Conservation (phyloP, 2,888 invertebrate genomes). For the Gymnosoma rotundatum region DNA sequence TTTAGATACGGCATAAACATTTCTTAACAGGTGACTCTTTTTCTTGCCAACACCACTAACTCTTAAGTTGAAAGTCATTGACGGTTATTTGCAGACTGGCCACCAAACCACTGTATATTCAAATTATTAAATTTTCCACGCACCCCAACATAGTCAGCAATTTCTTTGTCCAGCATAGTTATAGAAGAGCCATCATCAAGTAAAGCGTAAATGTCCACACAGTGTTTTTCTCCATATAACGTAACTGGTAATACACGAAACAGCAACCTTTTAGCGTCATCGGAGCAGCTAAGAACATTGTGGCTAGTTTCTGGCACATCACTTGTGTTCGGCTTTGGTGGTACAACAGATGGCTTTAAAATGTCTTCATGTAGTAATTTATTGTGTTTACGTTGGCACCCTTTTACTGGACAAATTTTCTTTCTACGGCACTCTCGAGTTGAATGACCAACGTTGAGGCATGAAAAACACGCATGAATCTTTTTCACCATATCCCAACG, state of each 20-base stretch:
- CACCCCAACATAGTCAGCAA: constrained; percentile 34
- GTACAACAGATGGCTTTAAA: background rate
- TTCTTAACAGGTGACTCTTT: constrained; percentile 23
- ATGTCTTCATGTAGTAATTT: constrained; percentile 17
- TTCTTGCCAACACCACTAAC: constrained; percentile 9
- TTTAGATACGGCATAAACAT: constrained; percentile 53
- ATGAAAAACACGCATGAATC: constrained; percentile 26
- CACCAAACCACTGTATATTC: constrained; percentile 45
- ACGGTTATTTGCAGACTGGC: background rate
- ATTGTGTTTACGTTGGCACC: constrained; percentile 35
- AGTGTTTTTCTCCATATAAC: constrained; percentile 32
- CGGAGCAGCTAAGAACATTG: constrained; percentile 23
- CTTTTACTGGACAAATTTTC: constrained; percentile 4
- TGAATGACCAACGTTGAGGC: constrained; percentile 45
- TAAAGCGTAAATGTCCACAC: background rate
- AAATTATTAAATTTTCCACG: constrained; percentile 1
- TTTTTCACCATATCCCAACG: constrained; percentile 39
- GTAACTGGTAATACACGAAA: constrained; percentile 44
- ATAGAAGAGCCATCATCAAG: constrained; percentile 45
- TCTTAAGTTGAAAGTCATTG: too few species aligned
- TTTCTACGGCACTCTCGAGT: constrained; percentile 19
- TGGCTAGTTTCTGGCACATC: background rate
- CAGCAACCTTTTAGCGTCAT: constrained; percentile 15
- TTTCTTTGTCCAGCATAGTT: constrained; percentile 30
- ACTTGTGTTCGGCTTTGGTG: too few species aligned